Base-by-base conservation (phyloP, 2,888 invertebrate species). In the Omphaloscelis lunosa region DNA sequence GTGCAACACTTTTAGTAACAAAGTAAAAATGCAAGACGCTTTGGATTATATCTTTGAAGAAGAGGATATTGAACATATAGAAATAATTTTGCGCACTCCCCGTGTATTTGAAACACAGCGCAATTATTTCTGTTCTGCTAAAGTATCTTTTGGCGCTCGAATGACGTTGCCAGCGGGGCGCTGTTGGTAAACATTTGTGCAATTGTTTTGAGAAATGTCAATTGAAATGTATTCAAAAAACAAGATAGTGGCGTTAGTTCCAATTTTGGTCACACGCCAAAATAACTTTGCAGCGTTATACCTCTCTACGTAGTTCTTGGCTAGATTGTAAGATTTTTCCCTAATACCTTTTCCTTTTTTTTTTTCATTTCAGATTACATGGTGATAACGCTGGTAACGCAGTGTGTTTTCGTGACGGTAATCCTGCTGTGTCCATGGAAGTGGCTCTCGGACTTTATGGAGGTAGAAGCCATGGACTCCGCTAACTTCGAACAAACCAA, bases 291-390 rank as follows among this genome's bases (percentile, higher is more conserved):
- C 53, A n/a, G n/a, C 5, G n/a, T 3, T n/a, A 11, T 56, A 4
- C 4, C 17, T 15, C 11, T 20, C 23, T 15, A n/a, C n/a, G n/a
- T n/a, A 23, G 41, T 29, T 56, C 12, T 39, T 39, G 27, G 2
- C 39, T 39, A 23, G 11, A 15, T 58, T 5, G 2, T 17, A 56
- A 58, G 0, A 12, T 48, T 23, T n/a, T 34, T 34, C n/a, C n/a
- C 48, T 51, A 17, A 53, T 34, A n/a, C 6, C 1, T 51, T 41
- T n/a, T 1, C 8, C 34, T 34, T 74, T 29, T 45, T 5, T 80
- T 90, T 94, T n/a, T n/a, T n/a, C n/a, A n/a, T n/a, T n/a, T 58
- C 94, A 98, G 98, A 97, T 88, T 97, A 96, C 88, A 97, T 98
- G 93, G 94, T 98, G 77, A 80, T 96, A 15, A 97, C 97, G 20